These are phyloP conservation scores for Carapus acus DNA, from an alignment of 2,797 vertebrate species.

Conservation along the genomic window DNA sequence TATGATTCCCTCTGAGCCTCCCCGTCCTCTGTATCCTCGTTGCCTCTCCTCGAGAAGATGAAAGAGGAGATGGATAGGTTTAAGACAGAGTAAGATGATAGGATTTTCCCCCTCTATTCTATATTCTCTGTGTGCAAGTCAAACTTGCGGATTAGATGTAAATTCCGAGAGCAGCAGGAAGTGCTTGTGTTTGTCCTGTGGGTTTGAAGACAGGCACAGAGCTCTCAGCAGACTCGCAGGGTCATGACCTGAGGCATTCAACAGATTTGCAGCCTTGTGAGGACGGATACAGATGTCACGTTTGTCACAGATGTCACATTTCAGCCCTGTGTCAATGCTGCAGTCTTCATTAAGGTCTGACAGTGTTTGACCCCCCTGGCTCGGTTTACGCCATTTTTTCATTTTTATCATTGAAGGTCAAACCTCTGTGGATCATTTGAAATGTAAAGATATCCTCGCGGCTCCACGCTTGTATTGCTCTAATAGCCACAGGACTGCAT, in stretches of 20 bases:
- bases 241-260: slow-evolving; percentile 26
- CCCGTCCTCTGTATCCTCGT: slow-evolving; percentile 43
- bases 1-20: slow-evolving; percentile 46
- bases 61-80: slow-evolving; percentile 37
- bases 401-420: slow-evolving; percentile 28
- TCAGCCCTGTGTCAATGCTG: slow-evolving; percentile 17
- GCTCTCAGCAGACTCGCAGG: neutral
- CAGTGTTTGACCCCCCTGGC: slow-evolving; percentile 14
- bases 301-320: neutral
- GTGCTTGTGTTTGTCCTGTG: slow-evolving; percentile 23
- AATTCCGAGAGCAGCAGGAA: slow-evolving; percentile 29
- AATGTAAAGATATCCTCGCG: no score
- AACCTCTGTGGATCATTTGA: no score
- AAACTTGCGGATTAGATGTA: slow-evolving; percentile 25
- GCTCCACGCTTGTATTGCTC: no score
- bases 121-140: slow-evolving; percentile 23
- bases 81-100: slow-evolving; percentile 41
- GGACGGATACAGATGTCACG: slow-evolving; percentile 6
- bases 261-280: slow-evolving; percentile 27
- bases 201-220: slow-evolving; percentile 23
- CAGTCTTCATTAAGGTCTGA: slow-evolving; percentile 4
- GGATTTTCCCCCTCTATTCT: slow-evolving; percentile 32
- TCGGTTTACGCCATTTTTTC: no score
- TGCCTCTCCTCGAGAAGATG: slow-evolving; percentile 50
- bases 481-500: slow-evolving; percentile 34